phyloP scores from a whole-genome alignment of 2,888 invertebrate genomes.

The Dichetophora obliterata region DNA sequence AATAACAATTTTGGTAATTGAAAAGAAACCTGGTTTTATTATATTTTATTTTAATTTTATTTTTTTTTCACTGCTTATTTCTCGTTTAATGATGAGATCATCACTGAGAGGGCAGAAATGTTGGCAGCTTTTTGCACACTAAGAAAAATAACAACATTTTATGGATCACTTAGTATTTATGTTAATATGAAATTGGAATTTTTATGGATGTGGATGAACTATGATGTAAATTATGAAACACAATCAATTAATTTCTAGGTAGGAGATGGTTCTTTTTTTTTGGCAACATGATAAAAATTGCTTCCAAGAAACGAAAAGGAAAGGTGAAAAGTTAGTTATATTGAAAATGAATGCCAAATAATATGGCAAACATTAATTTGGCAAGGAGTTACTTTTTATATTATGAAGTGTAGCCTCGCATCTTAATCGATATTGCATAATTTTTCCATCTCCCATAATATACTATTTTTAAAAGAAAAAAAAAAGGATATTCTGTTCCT shows the following conservation, averaged over 20 bases:
- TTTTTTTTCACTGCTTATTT: not conserved
- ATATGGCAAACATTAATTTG: too few relatives aligned
- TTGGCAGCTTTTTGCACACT: not conserved
- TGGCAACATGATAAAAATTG: not conserved
- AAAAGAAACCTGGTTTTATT: conserved; percentile 28
- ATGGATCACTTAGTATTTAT: conserved; percentile 64
- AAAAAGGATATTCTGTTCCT: too few relatives aligned
- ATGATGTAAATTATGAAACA: not conserved
- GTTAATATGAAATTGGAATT: conserved; percentile 56
- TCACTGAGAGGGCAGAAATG: not conserved
- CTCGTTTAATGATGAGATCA: not conserved
- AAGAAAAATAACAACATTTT: conserved; percentile 45
- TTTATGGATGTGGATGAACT: not conserved
- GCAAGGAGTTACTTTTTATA: too few relatives aligned
- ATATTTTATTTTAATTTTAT: not conserved
- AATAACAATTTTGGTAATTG: conserved; percentile 45
- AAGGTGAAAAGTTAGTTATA: too few relatives aligned
- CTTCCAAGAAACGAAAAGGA: too few relatives aligned
- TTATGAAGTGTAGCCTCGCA: too few relatives aligned
- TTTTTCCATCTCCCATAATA: too few relatives aligned
- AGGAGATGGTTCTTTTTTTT: not conserved
- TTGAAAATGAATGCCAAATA: too few relatives aligned
- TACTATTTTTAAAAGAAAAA: too few relatives aligned
- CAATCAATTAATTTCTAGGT: not conserved
- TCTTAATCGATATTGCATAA: too few relatives aligned